Evolutionary conservation across 2,888 invertebrate species (phyloP).

Genomic region (Lochmaea capreae): DNA sequence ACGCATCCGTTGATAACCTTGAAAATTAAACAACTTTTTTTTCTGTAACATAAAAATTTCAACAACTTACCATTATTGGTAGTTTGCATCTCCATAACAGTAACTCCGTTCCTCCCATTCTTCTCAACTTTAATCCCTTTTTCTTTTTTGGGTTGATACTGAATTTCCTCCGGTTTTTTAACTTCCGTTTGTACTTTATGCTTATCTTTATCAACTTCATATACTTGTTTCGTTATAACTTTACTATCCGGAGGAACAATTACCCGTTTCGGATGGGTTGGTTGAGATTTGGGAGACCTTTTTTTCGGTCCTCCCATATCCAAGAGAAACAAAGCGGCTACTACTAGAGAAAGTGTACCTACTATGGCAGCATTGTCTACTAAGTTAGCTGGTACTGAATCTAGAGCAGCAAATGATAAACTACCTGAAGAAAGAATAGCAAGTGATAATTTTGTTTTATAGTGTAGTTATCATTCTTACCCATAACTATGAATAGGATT

Average conservation of each 20-base stretch:
- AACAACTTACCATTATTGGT: conserved; percentile 43
- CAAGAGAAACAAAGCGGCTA: conserved; percentile 76
- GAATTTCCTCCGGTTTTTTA: conserved; percentile 16
- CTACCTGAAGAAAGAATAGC: conserved; percentile 67
- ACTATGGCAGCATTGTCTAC: conserved; percentile 79
- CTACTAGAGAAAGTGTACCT: conserved; percentile 75
- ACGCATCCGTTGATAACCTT: conserved; percentile 54
- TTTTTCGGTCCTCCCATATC: conserved; percentile 74
- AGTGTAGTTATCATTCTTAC: conserved; percentile 61
- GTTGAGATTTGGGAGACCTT: conserved; percentile 54
- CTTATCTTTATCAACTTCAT: conserved; percentile 52
- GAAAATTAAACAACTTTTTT: neutral
- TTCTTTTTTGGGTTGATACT: conserved; percentile 30
- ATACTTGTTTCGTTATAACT: conserved; percentile 50
- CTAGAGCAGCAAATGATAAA: conserved; percentile 77
- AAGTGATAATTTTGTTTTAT: neutral
- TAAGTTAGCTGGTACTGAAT: conserved; percentile 75
- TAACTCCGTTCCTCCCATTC: conserved; percentile 38
- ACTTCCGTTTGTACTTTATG: conserved; percentile 38
- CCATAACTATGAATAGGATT: conserved; percentile 75
- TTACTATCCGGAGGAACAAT: conserved; percentile 42
- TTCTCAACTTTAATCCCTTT: conserved; percentile 31
- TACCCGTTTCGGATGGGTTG: conserved; percentile 36
- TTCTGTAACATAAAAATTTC: neutral
- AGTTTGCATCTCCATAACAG: conserved; percentile 40